These are phyloP conservation scores for Rhadinocentrus ornatus DNA, from an alignment of 2,797 vertebrate species.

Conservation along the genomic window DNA sequence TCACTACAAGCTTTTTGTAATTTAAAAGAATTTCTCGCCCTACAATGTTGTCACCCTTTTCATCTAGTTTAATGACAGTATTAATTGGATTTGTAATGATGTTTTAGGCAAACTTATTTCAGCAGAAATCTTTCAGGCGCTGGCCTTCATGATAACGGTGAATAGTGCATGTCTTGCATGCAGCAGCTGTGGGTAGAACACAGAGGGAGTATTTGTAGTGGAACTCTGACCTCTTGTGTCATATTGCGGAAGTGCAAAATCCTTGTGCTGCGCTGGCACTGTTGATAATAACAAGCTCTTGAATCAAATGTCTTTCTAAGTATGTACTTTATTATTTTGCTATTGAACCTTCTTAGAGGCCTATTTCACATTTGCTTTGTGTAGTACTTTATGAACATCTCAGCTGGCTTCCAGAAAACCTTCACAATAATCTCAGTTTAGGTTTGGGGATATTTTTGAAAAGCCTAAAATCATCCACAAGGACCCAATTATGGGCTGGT, in stretches of 20 bases:
- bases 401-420: constrained; percentile 31
- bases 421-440: constrained; percentile 20
- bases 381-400: constrained; percentile 33
- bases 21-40: constrained; percentile 65
- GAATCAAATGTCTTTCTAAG: constrained; percentile 50
- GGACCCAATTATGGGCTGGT: constrained; percentile 43
- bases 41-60: constrained; percentile 70
- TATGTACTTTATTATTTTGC: constrained; percentile 42
- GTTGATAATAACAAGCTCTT: constrained; percentile 34
- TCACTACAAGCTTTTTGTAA: constrained; percentile 50
- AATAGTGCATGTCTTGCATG: constrained; percentile 59
- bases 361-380: constrained; percentile 40
- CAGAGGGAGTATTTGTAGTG: constrained; percentile 69
- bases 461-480: constrained; percentile 44
- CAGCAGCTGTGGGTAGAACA: constrained; percentile 27
- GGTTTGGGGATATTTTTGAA: constrained; percentile 41
- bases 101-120: constrained; percentile 80
- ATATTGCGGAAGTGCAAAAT: constrained; percentile 67
- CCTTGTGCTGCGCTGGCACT: constrained; percentile 2
- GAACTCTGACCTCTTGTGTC: constrained; percentile 84
- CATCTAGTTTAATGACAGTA: constrained; percentile 73
- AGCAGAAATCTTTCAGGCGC: constrained; percentile 71
- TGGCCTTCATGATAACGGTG: constrained; percentile 63
- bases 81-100: constrained; percentile 82
- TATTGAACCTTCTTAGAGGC: constrained; percentile 40